Evolutionary conservation across 2,113 vertebrate species (phyloP).

Genomic region (Acrocephalus arundinaceus): DNA sequence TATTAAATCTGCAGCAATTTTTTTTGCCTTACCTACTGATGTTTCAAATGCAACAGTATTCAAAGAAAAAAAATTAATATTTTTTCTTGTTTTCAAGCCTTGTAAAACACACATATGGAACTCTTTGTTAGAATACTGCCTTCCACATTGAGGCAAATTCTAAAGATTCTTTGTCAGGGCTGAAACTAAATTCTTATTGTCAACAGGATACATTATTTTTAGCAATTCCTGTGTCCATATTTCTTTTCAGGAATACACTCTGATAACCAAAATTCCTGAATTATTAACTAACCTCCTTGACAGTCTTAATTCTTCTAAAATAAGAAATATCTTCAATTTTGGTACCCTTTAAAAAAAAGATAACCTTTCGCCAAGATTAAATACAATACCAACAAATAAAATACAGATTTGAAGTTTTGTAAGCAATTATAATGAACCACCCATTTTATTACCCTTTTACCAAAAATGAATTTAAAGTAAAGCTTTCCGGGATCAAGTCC

Average conservation of each 20-base stretch:
- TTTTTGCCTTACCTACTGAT: conserved; percentile 26
- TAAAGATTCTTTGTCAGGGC: conserved; percentile 34
- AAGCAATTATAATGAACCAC: background rate
- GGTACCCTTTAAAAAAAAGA: background rate
- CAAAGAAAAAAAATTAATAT: background rate
- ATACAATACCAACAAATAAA: conserved; percentile 12
- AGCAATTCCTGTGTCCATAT: conserved; percentile 36
- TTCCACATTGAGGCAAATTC: conserved; percentile 16
- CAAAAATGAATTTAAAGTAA: conserved; percentile 26
- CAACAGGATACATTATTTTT: conserved; percentile 46
- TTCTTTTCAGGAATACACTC: conserved; percentile 50
- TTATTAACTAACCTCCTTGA: conserved; percentile 53
- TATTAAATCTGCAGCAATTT: conserved; percentile 22
- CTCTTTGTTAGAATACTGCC: conserved; percentile 34
- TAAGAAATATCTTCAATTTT: conserved; percentile 25
- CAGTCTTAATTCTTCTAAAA: conserved; percentile 28
- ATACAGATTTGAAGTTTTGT: background rate
- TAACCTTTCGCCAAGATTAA: background rate
- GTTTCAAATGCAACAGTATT: conserved; percentile 28
- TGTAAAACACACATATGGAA: background rate
- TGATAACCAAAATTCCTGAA: conserved; percentile 44
- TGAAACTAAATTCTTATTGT: conserved; percentile 43
- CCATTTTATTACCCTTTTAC: conserved; percentile 25
- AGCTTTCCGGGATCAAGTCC: conserved; percentile 17
- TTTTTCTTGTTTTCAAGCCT: conserved; percentile 11